Evolutionary conservation across 1,140 invertebrate species (phyloP).

Genomic region (Penaeus vannamei): DNA sequence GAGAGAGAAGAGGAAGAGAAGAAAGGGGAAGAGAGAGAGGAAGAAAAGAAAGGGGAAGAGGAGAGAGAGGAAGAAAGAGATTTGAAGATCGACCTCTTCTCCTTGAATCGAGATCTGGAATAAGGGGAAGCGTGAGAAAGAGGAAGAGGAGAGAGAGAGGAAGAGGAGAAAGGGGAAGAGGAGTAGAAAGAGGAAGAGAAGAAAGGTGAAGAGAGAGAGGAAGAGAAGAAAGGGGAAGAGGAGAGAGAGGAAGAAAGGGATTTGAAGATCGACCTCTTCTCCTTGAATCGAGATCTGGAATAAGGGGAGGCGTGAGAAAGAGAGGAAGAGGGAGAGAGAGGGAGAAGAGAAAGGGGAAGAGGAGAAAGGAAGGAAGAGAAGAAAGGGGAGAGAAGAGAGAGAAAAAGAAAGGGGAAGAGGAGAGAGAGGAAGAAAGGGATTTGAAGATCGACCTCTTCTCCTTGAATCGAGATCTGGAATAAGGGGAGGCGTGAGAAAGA

Average conservation of each 20-base stretch:
- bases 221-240: background rate
- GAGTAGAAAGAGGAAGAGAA: background rate
- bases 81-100: no score
- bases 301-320: no score
- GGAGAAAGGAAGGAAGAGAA: no score
- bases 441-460: background rate
- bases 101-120: no score
- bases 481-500: constrained; percentile 24
- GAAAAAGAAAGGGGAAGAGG: no score
- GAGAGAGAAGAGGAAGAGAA: background rate
- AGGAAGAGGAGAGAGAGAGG: background rate
- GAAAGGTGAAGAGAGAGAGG: background rate
- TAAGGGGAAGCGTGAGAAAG: background rate
- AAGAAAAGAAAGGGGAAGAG: no score
- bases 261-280: background rate
- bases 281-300: background rate
- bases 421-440: background rate
- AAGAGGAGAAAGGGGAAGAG: background rate
- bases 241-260: background rate
- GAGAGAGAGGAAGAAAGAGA: background rate
- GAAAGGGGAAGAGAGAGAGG: background rate
- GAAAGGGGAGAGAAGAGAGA: no score
- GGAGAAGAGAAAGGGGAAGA: no score
- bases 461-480: constrained; percentile 9
- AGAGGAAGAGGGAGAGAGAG: no score